A percentile compares a stretch with the other conserved stretches of the same genome.
phyloP scores from a whole-genome alignment of 2,888 invertebrate genomes.

The Empis stercorea region DNA sequence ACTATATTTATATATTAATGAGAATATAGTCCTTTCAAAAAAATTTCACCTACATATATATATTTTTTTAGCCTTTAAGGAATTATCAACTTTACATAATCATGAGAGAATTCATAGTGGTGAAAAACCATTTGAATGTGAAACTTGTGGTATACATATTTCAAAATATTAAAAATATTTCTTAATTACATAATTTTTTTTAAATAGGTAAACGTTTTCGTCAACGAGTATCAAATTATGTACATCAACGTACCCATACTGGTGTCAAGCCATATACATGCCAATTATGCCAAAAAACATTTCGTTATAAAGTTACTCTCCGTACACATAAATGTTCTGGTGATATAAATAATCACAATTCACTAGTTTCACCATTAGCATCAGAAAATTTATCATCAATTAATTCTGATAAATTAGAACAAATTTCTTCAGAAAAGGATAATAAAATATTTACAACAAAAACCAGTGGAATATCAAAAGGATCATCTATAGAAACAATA shows the following conservation, averaged over 20 bases:
- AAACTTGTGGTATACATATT: constrained; percentile 59
- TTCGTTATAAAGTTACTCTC: constrained; percentile 76
- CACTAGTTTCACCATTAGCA: neutral
- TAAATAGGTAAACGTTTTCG: constrained; percentile 70
- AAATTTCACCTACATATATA: too few relatives aligned
- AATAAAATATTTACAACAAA: too few relatives aligned
- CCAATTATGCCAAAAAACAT: constrained; percentile 63
- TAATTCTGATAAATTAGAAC: neutral
- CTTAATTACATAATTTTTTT: neutral
- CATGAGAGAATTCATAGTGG: constrained; percentile 67
- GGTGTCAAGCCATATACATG: constrained; percentile 81
- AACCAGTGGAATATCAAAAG: too few relatives aligned
- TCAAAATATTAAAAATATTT: neutral
- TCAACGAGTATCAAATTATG: constrained; percentile 72
- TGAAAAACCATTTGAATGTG: constrained; percentile 75
- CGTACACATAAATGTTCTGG: constrained; percentile 65
- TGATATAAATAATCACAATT: neutral
- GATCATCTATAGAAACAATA: constrained; percentile 11
- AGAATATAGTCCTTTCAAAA: too few relatives aligned
- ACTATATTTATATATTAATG: too few relatives aligned
- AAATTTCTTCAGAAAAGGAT: constrained; percentile 24
- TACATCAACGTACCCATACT: constrained; percentile 48
- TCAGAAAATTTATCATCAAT: constrained; percentile 1
- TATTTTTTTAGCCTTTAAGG: constrained; percentile 55
- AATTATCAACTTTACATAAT: constrained; percentile 74